These are phyloP conservation scores for Balaeniceps rex DNA, from an alignment of 2,113 vertebrate genomes.

Conservation along the genomic window DNA sequence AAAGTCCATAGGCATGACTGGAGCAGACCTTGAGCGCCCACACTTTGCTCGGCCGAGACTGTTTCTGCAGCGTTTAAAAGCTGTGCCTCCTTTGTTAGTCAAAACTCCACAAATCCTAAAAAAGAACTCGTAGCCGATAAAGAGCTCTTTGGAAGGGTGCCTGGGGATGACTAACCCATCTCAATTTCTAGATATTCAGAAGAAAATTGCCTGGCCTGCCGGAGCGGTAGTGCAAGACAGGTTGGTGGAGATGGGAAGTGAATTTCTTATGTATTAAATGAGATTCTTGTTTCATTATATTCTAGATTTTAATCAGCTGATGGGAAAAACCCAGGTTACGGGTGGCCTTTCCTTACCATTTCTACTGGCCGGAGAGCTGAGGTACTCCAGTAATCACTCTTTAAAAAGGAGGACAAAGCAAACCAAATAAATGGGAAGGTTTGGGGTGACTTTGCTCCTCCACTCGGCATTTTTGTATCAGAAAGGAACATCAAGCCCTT, in stretches of 20 bases:
- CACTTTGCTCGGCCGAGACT: neutral
- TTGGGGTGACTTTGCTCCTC: neutral
- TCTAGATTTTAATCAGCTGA: neutral
- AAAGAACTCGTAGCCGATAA: neutral
- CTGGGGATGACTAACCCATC: constrained; percentile 8
- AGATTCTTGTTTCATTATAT: neutral
- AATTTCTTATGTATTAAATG: neutral
- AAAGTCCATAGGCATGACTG: neutral
- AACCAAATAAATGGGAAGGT: neutral
- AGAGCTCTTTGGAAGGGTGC: neutral
- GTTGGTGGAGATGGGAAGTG: neutral
- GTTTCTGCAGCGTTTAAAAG: neutral
- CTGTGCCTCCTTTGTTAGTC: neutral
- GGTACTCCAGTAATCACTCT: neutral
- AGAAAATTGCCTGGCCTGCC: neutral
- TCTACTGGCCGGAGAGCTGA: neutral
- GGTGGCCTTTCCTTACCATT: neutral
- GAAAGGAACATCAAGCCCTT: neutral
- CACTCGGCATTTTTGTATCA: neutral
- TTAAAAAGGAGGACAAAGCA: neutral
- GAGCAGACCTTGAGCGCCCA: neutral
- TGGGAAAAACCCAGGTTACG: neutral
- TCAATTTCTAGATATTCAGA: neutral
- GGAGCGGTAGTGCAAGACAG: neutral
- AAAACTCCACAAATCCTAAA: neutral